These are phyloP conservation scores for Phrynosoma platyrhinos DNA, from an alignment of 2,113 vertebrate species.

Conservation along the genomic window DNA sequence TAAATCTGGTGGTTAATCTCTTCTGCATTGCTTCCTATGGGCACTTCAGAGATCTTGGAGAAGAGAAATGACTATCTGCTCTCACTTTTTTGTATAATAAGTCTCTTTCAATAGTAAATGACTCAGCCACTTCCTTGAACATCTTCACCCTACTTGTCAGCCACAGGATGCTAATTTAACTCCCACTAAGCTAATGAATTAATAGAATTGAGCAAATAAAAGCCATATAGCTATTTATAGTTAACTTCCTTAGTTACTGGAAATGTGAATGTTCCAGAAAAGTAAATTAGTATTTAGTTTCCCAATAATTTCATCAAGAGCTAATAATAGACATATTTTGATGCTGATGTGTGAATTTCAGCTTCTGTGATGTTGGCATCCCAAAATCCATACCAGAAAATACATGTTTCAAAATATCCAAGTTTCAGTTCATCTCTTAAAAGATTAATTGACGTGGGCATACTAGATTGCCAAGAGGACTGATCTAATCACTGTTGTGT, in stretches of 20 bases:
- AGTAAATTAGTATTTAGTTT: background rate
- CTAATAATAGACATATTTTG: accelerated
- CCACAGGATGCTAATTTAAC: background rate
- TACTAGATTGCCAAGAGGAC: slow-evolving; percentile 80
- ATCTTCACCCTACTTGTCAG: background rate
- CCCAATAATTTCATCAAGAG: background rate
- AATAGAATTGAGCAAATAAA: background rate
- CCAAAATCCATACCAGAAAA: background rate
- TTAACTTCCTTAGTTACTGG: background rate
- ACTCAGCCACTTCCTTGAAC: background rate
- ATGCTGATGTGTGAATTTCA: background rate
- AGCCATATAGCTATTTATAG: background rate
- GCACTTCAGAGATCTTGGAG: background rate
- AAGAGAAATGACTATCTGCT: background rate
- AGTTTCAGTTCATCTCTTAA: slow-evolving; percentile 41
- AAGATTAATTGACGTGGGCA: slow-evolving; percentile 80
- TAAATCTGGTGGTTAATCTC: too few species aligned
- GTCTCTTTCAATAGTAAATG: background rate
- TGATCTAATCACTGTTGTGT: slow-evolving; percentile 86
- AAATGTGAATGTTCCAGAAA: background rate
- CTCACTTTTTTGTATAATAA: too few species aligned
- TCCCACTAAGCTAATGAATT: background rate
- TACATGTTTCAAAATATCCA: background rate
- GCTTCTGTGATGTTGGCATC: background rate
- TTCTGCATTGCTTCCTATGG: background rate